Evolutionary conservation across 1,140 invertebrate species (phyloP), one percentile per base, ranked within the genome.

Genomic region (Spodoptera frugiperda): DNA sequence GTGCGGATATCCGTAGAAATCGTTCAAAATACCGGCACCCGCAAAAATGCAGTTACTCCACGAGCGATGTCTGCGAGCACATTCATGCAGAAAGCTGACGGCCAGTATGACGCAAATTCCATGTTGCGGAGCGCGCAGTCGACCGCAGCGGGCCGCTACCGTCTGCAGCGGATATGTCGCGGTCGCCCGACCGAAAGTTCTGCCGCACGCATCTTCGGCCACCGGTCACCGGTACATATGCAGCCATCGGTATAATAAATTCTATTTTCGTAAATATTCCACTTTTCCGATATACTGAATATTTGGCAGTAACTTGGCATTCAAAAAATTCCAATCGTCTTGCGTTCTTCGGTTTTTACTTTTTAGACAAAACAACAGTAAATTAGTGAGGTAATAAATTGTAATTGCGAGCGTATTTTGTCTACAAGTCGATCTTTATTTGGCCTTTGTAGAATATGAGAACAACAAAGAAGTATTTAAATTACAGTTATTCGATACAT

Each of bases 251-350:
- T 76, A 57, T 68, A 46, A 54, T 53, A 55, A 76, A 77, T 71
- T 70, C 77, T 78, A 78, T 78, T 78, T 75, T 75, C 39, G 71
- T 48, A 67, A 74, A 74, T 74, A 78, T 70, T 61, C 68, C 30
- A 57, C 14, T 70, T 49, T 61, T 61, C 76, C 67, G 76, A 65
- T 57, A 48, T 61, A 10, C 55, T 21, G 61, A 72, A 67, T 73
- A 78, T 78, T 78, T 78, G 80, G 70, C 63, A 81, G 74, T 48
- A 74, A 46, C 67, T 48, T 73, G 70, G 70, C 46, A 68, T 77
- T 71, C 49, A 67, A 59, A n/a, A 70, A 59, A 19, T 53, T 72
- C 25, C 17, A 46, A 30, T 76, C 51, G 76, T 30, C 30, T 54
- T 63, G 33, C 17, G 12, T 51, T 54, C 54, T 53, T 67, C 55